Evolutionary conservation across 2,888 invertebrate genomes (phyloP).

Genomic region (Chrysomela aeneicollis): DNA sequence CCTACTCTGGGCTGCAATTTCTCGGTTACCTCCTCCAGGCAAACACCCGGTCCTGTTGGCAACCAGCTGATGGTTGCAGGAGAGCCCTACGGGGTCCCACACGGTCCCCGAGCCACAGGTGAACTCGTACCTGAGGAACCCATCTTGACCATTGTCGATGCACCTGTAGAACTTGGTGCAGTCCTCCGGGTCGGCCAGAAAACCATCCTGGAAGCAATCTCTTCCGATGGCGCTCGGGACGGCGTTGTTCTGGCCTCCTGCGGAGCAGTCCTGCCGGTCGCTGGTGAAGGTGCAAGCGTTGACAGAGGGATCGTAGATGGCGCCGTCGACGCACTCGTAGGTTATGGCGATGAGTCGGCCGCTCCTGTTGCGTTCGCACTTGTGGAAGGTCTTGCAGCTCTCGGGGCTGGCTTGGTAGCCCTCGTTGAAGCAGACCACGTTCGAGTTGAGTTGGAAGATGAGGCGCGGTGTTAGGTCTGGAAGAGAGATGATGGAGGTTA

Average conservation of each 20-base stretch:
- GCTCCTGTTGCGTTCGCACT: constrained; percentile 72
- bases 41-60: constrained; percentile 61
- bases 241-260: neutral
- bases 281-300: constrained; percentile 76
- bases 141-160: constrained; percentile 68
- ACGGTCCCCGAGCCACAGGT: constrained; percentile 79
- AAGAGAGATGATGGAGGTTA: constrained; percentile 1
- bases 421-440: constrained; percentile 57
- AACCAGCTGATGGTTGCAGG: constrained; percentile 77
- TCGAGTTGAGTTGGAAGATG: neutral
- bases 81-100: constrained; percentile 74
- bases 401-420: constrained; percentile 75
- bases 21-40: constrained; percentile 40
- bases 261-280: no score
- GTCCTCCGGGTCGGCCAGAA: constrained; percentile 74
- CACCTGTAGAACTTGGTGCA: constrained; percentile 81
- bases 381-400: constrained; percentile 77
- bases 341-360: constrained; percentile 67
- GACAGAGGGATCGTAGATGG: constrained; percentile 75
- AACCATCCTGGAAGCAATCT: constrained; percentile 72
- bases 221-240: constrained; percentile 43
- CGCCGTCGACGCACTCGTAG: constrained; percentile 79
- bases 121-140: constrained; percentile 74
- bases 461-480: constrained; percentile 17
- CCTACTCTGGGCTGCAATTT: constrained; percentile 27